Conservation (phyloP, 2,888 invertebrate genomes). For the Troglohyphantes excavatus region DNA sequence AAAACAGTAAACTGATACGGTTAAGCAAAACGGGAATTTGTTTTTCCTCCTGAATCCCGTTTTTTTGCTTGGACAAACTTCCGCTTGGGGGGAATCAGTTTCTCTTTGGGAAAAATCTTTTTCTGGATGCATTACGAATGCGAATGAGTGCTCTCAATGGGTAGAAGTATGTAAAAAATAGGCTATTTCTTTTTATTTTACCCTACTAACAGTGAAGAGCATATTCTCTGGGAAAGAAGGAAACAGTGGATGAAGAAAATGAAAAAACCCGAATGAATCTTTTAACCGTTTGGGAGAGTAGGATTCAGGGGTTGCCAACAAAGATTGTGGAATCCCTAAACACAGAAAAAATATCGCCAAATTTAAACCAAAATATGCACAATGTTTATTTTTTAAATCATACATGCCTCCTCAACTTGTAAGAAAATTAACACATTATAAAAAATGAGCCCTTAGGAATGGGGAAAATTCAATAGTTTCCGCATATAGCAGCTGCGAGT, state of each 20-base stretch:
- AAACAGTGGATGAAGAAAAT: neutral
- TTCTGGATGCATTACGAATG: neutral
- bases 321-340: too few relatives aligned
- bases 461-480: too few relatives aligned
- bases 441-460: too few relatives aligned
- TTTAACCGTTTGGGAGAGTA: too few relatives aligned
- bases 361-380: too few relatives aligned
- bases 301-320: too few relatives aligned
- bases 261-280: too few relatives aligned
- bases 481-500: too few relatives aligned
- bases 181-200: conserved; percentile 4
- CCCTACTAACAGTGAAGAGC: conserved; percentile 21
- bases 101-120: neutral
- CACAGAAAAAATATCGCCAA: too few relatives aligned
- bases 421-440: too few relatives aligned
- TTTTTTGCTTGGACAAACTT: conserved; percentile 19
- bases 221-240: conserved; percentile 35
- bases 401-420: too few relatives aligned
- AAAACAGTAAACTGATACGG: conserved; percentile 42
- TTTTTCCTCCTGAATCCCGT: conserved; percentile 48
- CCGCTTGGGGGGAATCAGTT: conserved; percentile 39
- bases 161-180: conserved; percentile 12
- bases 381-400: too few relatives aligned
- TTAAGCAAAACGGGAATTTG: conserved; percentile 46
- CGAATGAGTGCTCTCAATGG: conserved; percentile 34